These are phyloP conservation scores for Standfussiana lucernea DNA, from an alignment of 2,888 invertebrate species.

Conservation along the genomic window DNA sequence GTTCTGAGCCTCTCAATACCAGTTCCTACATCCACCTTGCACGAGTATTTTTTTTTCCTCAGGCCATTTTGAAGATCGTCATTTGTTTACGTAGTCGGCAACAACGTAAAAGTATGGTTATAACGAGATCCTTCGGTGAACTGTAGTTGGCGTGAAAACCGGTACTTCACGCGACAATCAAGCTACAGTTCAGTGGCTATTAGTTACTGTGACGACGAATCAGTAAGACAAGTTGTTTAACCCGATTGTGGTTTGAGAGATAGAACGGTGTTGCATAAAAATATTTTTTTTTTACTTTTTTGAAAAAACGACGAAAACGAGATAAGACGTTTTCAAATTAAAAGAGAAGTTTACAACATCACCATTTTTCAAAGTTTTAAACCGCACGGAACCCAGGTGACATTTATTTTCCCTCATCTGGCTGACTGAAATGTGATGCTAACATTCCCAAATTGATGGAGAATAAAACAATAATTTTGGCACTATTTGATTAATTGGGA, in stretches of 20 bases:
- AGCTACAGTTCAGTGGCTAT: background rate
- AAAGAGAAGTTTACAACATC: too few species aligned
- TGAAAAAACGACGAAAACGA: too few species aligned
- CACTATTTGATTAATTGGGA: too few species aligned
- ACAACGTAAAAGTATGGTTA: background rate
- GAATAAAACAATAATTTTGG: too few species aligned
- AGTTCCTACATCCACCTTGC: background rate
- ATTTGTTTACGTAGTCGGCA: background rate
- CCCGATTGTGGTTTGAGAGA: background rate
- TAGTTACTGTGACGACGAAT: background rate
- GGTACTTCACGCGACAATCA: constrained; percentile 15
- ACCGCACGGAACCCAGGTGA: too few species aligned
- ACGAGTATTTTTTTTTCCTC: background rate
- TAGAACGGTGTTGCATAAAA: too few species aligned
- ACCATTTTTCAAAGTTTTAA: too few species aligned
- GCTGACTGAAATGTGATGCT: too few species aligned
- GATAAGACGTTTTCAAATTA: too few species aligned
- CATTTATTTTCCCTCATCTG: too few species aligned
- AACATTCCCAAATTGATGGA: too few species aligned
- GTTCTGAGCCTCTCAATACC: background rate
- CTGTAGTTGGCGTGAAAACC: constrained; percentile 17
- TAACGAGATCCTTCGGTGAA: constrained; percentile 6
- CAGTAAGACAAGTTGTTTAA: constrained; percentile 3
- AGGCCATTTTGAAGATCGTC: background rate
- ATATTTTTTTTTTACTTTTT: too few species aligned